A percentile compares a stretch with the other conserved stretches of the same genome.
Evolutionary conservation across 2,113 vertebrate species (phyloP).

Genomic region (Prolemur simus): DNA sequence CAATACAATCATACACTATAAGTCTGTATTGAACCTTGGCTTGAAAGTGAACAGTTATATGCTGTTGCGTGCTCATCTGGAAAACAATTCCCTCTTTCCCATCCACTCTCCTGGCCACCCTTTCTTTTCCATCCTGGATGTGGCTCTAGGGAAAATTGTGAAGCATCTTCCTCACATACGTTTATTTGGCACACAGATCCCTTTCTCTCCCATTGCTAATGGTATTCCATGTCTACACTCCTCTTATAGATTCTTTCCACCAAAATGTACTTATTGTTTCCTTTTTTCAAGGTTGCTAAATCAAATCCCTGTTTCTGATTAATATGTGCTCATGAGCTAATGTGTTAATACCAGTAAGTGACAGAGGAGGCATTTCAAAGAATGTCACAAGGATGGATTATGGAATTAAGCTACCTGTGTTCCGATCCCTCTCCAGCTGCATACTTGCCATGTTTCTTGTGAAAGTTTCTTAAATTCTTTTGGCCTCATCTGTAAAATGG

Average conservation of each 20-base stretch:
- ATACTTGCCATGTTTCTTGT: not conserved
- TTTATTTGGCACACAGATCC: not conserved
- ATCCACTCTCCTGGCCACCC: not conserved
- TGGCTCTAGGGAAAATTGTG: not conserved
- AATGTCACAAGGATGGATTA: not conserved
- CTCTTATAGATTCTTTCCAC: not conserved
- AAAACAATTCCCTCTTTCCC: not conserved
- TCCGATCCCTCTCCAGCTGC: not conserved
- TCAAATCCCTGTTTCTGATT: not conserved
- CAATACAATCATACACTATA: not conserved
- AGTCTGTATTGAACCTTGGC: not conserved
- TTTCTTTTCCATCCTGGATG: not conserved
- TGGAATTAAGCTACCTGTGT: not conserved
- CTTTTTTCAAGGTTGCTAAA: not conserved
- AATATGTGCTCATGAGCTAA: not conserved
- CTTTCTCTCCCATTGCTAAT: not conserved
- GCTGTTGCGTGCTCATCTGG: not conserved
- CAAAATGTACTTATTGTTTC: not conserved
- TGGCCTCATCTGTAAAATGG: not conserved
- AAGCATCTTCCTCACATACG: not conserved
- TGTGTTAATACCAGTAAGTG: not conserved
- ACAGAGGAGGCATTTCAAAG: not conserved
- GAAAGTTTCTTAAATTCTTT: not conserved
- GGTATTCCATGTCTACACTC: not conserved
- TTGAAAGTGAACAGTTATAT: not conserved